Evolutionary conservation across 2,113 vertebrate species (phyloP).

Genomic region (Hippocampus barbouri): DNA sequence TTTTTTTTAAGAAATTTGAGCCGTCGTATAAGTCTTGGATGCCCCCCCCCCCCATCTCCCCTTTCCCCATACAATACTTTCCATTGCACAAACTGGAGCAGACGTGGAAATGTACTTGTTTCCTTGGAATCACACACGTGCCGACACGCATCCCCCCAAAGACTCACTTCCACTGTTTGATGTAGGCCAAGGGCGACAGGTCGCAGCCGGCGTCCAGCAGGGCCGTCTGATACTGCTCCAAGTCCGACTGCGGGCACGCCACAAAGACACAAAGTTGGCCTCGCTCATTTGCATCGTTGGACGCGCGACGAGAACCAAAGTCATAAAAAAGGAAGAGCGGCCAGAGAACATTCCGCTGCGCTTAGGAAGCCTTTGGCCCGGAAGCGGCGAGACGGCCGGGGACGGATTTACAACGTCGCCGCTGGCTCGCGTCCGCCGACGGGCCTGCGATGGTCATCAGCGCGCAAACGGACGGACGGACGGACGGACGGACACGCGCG

Average conservation of each 20-base stretch:
- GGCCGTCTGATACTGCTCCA: slow-evolving; percentile 95
- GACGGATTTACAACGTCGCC: neutral
- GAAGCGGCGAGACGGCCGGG: neutral
- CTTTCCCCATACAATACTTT: too few relatives aligned
- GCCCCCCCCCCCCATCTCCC: too few relatives aligned
- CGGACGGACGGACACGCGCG: neutral
- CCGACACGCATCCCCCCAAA: too few relatives aligned
- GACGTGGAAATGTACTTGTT: too few relatives aligned
- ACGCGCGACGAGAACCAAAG: neutral
- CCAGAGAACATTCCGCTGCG: neutral
- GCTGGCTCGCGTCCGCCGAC: neutral
- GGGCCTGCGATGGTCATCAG: neutral
- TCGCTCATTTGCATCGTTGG: neutral
- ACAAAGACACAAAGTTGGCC: neutral
- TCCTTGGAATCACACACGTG: too few relatives aligned
- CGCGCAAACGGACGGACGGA: neutral
- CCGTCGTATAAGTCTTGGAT: too few relatives aligned
- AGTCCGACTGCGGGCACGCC: slow-evolving; percentile 78
- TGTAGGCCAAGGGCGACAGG: slow-evolving; percentile 89
- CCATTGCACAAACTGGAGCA: too few relatives aligned
- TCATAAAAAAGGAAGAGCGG: neutral
- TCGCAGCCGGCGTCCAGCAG: slow-evolving; percentile 86
- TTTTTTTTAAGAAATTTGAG: too few relatives aligned
- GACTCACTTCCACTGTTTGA: slow-evolving; percentile 98
- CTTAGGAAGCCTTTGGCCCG: neutral